Evolutionary conservation across 2,888 invertebrate genomes (phyloP), one percentile per base, ranked within the genome.

Genomic region (Andricus curvator): DNA sequence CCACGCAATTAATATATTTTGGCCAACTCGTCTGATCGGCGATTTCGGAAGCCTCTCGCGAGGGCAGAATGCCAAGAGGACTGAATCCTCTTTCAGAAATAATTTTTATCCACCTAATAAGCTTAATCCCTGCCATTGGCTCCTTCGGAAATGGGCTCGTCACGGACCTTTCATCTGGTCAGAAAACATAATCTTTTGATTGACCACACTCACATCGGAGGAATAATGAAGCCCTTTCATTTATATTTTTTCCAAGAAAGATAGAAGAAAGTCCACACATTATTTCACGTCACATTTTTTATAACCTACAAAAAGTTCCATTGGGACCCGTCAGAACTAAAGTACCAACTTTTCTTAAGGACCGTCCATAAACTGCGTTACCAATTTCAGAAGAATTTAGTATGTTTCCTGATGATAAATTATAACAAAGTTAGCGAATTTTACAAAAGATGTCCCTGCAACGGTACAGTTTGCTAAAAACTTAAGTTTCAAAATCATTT

Each of bases 101-200:
- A 86, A 86, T 88, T 88, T 86, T 85, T 81, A 82, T 82, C 80
- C 85, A 81, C 82, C 79, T 83, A 84, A 86, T 85, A 80, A 84
- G 86, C 84, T 88, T 86, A 84, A 88, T 86, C 84, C 81, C 82
- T 79, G 79, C 62, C 62, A 48, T 70, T 25, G 51, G 70, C 70
- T 74, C 20, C n/a, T 48, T 17, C 15, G 56, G 51, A 74, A 48
- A 74, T 74, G 33, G 51, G 33, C 70, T 56, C 51, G 13, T 33
- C 48, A 56, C 48, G 20, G 56, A 56, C 51, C 70, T 74, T 74
- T 74, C 33, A 41, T 68, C 37, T 68, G 20, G 44, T 22, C 68
- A 44, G 70, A 25, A 29, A 68, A 15, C 44, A 44, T 68, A 68
- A 68, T 68, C 68, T 44, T 41, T 25, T 67, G 33, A 41, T 67